Evolutionary conservation across 2,113 vertebrate genomes (phyloP), one percentile per base, ranked within the genome.

Genomic region (Ciconia boyciana): DNA sequence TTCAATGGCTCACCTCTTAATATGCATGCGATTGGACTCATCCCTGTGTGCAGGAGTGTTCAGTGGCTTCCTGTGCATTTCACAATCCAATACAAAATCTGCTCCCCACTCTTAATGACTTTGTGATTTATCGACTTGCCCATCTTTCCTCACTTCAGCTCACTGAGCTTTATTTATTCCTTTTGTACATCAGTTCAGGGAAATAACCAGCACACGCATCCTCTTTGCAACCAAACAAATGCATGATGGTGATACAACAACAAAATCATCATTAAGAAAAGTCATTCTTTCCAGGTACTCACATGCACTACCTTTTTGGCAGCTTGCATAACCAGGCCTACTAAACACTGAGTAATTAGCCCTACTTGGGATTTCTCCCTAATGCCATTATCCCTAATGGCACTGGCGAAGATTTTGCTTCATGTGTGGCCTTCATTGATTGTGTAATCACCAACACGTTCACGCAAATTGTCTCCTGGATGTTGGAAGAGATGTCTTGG

Each of bases 101-200:
- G 43, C 28, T 87, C 77, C 46, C 21, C 39, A n/a, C 58, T 87
- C 83, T 87, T 94, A 87, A 93, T 83, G 68, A 90, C 80, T 90
- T 77, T 16, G 21, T 81, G 76, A 97, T 81, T 95, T 94, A 97
- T 83, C 6, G 43, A 71, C 91, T 83, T 81, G 58, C 60, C 68
- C 32, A 9, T 87, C 72, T 80, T 87, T 87, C 76, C 64, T 83
- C 83, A n/a, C 46, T 86, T 66, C 36, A 78, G 32, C 60, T 74
- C 1, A 11, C 32, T 39, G 28, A 72, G 22, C 32, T 89, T 92
- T 86, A 74, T 95, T 89, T 92, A 77, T 91, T 80, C 36, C 24
- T 58, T 92, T 84, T 75, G 51, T 84, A 24, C 64, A 60, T 29
- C 46, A 57, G 28, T 18, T 57, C 9, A 2, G 18, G n/a, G 51